Percentiles rank a stretch among this genome's conserved stretches.
These are phyloP conservation scores for Synergus laeviventris DNA, from an alignment of 2,888 invertebrate species.

Conservation along the genomic window DNA sequence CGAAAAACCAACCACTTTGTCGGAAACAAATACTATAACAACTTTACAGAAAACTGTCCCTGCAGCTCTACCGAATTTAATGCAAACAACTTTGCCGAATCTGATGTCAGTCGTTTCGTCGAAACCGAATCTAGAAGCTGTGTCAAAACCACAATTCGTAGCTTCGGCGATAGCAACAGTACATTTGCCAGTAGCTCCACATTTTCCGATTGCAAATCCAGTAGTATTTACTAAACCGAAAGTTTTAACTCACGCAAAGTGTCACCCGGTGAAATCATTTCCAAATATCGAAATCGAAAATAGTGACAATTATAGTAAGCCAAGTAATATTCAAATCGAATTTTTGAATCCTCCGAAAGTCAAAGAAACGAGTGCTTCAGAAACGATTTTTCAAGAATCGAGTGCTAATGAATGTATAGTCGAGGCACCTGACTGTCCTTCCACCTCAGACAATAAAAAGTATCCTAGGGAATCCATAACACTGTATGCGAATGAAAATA, in stretches of 20 bases:
- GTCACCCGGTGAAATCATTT: background rate
- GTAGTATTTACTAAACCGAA: background rate
- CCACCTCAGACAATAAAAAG: background rate
- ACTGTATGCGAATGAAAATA: constrained; percentile 65
- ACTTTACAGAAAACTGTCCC: background rate
- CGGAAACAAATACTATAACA: background rate
- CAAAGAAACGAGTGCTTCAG: background rate
- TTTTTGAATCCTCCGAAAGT: background rate
- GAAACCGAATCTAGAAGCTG: background rate
- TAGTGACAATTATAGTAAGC: background rate
- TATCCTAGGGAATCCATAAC: constrained; percentile 64
- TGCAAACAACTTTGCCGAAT: background rate
- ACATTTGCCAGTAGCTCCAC: background rate
- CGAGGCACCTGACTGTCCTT: background rate
- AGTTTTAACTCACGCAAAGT: background rate
- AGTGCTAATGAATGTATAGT: background rate
- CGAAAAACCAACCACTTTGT: background rate
- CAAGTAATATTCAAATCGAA: background rate
- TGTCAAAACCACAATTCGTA: background rate
- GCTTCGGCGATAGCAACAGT: background rate
- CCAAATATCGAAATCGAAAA: background rate
- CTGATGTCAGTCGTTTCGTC: background rate
- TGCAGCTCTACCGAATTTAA: background rate
- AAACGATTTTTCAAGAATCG: background rate
- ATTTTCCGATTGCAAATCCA: background rate